Evolutionary conservation across 2,113 vertebrate genomes (phyloP).

Genomic region (Gasterosteus aculeatus): DNA sequence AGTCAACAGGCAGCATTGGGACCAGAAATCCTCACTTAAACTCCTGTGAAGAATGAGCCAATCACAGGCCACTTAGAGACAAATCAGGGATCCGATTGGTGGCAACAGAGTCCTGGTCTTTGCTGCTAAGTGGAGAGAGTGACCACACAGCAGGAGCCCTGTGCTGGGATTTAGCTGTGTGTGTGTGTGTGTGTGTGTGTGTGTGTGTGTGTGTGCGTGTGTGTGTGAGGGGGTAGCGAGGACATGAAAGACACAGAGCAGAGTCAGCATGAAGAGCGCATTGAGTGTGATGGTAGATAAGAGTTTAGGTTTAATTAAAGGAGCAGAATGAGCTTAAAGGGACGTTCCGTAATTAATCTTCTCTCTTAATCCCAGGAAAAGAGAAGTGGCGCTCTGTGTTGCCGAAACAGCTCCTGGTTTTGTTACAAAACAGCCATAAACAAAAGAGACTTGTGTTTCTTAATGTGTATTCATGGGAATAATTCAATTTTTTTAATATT

Average conservation of each 20-base stretch:
- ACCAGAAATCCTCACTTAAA: constrained; percentile 37
- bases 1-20: constrained; percentile 58
- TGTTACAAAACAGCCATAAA: background rate
- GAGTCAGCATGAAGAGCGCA: constrained; percentile 18
- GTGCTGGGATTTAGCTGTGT: constrained; percentile 5
- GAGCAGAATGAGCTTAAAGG: constrained; percentile 64
- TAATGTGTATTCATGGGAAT: background rate
- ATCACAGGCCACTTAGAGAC: constrained; percentile 28
- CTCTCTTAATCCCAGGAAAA: constrained; percentile 66
- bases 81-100: constrained; percentile 54
- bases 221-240: background rate
- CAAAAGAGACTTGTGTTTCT: background rate
- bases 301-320: constrained; percentile 70
- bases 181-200: background rate
- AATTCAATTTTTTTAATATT: background rate
- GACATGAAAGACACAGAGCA: background rate
- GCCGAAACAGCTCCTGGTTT: constrained; percentile 28
- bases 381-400: constrained; percentile 46
- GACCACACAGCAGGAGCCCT: constrained; percentile 49
- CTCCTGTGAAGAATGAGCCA: constrained; percentile 43
- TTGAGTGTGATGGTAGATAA: constrained; percentile 45
- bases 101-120: constrained; percentile 29
- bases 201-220: constrained; percentile 1
- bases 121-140: constrained; percentile 62
- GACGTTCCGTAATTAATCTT: constrained; percentile 68